Conservation (phyloP, 2,888 invertebrate species). For the Mimumesa dahlbomi region DNA sequence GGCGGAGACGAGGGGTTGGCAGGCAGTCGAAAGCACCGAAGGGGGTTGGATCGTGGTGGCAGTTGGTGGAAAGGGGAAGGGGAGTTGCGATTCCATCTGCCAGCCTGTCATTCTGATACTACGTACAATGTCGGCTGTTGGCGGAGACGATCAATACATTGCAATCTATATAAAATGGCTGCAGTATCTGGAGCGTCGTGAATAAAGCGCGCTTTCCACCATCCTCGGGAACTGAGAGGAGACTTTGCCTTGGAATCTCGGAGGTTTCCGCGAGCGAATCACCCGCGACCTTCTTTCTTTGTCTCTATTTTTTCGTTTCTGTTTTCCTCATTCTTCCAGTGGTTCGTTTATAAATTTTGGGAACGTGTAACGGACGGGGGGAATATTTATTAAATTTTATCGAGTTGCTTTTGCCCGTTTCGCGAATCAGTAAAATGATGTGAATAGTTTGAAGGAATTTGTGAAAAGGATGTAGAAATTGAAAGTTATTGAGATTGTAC, state of each 20-base stretch:
- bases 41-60: slow-evolving; percentile 72
- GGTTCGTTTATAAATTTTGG: too few species aligned
- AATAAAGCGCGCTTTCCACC: slow-evolving; percentile 55
- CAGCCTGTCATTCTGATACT: slow-evolving; percentile 81
- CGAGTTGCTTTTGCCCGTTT: too few species aligned
- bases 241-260: too few species aligned
- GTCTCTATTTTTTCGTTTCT: not conserved
- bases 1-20: slow-evolving; percentile 75
- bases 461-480: too few species aligned
- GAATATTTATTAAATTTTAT: too few species aligned
- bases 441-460: too few species aligned
- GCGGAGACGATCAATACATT: slow-evolving; percentile 79
- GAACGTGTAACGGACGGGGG: too few species aligned
- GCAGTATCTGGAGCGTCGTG: slow-evolving; percentile 69
- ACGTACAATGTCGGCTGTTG: slow-evolving; percentile 76
- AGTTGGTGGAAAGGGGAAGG: slow-evolving; percentile 73
- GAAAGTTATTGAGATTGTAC: too few species aligned
- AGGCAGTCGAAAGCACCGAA: slow-evolving; percentile 70
- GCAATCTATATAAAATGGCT: slow-evolving; percentile 80
- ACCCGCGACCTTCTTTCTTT: not conserved
- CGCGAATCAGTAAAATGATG: too few species aligned
- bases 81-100: slow-evolving; percentile 81
- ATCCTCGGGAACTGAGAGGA: too few species aligned
- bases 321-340: not conserved
- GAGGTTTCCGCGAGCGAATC: not conserved